These are phyloP conservation scores for Enteromius argenteus DNA, from an alignment of 2,797 vertebrate species.

Conservation along the genomic window DNA sequence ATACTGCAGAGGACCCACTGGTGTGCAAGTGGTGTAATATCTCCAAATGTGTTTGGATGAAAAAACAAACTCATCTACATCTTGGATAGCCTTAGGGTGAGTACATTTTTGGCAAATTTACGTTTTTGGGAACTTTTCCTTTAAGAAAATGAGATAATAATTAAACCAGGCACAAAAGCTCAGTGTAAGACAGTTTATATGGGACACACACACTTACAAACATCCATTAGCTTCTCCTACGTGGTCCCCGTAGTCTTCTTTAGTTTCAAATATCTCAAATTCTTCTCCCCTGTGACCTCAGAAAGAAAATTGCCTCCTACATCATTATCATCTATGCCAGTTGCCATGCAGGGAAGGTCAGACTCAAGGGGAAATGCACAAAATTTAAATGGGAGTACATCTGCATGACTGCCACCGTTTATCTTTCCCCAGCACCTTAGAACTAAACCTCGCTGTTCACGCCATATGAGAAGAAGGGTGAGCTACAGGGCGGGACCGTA, in stretches of 20 bases:
- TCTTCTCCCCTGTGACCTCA: conserved; percentile 50
- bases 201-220: conserved; percentile 19
- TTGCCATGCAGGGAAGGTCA: conserved; percentile 63
- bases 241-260: neutral
- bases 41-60: neutral
- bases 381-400: conserved; percentile 29
- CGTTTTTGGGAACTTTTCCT: neutral
- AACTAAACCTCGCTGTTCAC: conserved; percentile 41
- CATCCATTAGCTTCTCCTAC: conserved; percentile 19
- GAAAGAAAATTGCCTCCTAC: conserved; percentile 65
- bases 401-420: conserved; percentile 39
- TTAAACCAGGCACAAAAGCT: conserved; percentile 7
- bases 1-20: neutral
- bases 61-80: neutral
- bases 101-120: neutral
- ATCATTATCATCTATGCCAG: conserved; percentile 52
- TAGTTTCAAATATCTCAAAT: conserved; percentile 24
- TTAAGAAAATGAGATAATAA: conserved; percentile 16
- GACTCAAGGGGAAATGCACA: conserved; percentile 44
- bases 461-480: conserved; percentile 25
- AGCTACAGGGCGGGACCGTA: conserved; percentile 12
- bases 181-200: neutral
- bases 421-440: conserved; percentile 42
- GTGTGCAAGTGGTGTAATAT: neutral
- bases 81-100: neutral